A percentile compares a stretch with the other conserved stretches of the same genome.
phyloP scores from a whole-genome alignment of 2,888 invertebrate species.

The Aspidapion aeneum region DNA sequence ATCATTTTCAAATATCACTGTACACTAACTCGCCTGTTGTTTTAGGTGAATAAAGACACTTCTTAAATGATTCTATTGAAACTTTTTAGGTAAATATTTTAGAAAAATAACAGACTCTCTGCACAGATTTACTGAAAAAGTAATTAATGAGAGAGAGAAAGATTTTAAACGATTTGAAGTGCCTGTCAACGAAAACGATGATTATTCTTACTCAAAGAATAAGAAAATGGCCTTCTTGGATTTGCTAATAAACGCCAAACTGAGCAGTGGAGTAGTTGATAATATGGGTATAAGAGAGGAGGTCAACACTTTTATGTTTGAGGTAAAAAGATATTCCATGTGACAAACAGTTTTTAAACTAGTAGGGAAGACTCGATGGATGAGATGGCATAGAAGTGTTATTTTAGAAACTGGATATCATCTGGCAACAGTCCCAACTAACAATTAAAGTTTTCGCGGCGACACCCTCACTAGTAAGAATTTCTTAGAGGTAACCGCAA shows the following conservation, averaged over 20 bases:
- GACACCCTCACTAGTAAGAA: too few relatives aligned
- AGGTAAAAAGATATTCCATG: constrained; percentile 24
- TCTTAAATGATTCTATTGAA: too few relatives aligned
- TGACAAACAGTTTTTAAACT: not conserved
- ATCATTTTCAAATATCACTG: too few relatives aligned
- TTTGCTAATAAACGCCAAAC: constrained; percentile 29
- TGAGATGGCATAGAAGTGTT: not conserved
- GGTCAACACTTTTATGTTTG: constrained; percentile 58
- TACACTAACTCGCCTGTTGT: too few relatives aligned
- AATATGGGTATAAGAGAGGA: constrained; percentile 54
- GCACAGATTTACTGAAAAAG: constrained; percentile 31
- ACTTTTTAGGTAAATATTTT: not conserved
- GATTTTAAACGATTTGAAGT: constrained; percentile 24
- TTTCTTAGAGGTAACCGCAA: too few relatives aligned
- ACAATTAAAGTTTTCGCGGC: too few relatives aligned
- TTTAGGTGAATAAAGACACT: too few relatives aligned
- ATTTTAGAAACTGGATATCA: too few relatives aligned
- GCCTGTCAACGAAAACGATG: constrained; percentile 36
- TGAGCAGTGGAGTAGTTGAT: constrained; percentile 26
- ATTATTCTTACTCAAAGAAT: constrained; percentile 38
- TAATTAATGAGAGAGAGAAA: constrained; percentile 25
- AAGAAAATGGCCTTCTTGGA: constrained; percentile 44
- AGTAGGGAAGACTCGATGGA: too few relatives aligned
- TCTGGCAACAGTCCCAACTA: too few relatives aligned
- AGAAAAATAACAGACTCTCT: not conserved